These are phyloP conservation scores for Macrophya annulata DNA, from an alignment of 2,888 invertebrate species.

Conservation along the genomic window DNA sequence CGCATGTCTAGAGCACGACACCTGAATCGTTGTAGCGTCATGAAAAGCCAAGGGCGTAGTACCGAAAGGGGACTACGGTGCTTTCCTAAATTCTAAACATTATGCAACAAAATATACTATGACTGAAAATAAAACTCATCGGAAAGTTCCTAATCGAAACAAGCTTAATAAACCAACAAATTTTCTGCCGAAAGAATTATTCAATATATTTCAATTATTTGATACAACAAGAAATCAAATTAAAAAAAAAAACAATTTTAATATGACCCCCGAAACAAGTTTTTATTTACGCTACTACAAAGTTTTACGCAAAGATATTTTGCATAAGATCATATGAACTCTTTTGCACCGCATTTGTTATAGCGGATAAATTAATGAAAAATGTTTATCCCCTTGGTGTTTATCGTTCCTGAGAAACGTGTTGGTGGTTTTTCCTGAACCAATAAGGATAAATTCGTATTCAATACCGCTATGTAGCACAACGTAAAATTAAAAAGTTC, in stretches of 20 bases:
- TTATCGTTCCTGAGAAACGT: neutral
- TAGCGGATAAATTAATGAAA: neutral
- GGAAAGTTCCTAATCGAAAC: neutral
- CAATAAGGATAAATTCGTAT: neutral
- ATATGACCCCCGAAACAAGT: neutral
- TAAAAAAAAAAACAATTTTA: too few species aligned
- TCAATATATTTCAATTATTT: neutral
- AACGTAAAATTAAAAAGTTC: neutral
- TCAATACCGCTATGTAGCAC: neutral
- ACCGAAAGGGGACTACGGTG: neutral
- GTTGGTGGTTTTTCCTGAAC: neutral
- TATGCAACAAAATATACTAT: neutral
- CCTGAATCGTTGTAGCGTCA: neutral
- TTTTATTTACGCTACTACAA: neutral
- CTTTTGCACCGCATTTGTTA: neutral
- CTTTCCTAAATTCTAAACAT: neutral
- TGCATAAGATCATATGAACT: neutral
- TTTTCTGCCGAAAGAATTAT: neutral
- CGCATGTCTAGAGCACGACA: neutral
- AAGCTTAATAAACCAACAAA: neutral
- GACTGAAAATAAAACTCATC: neutral
- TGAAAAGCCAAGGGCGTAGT: neutral
- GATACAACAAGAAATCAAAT: neutral
- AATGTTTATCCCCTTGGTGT: neutral
- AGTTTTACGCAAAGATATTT: neutral